phyloP scores from a whole-genome alignment of 2,113 vertebrate species.

The Halcyon senegalensis region DNA sequence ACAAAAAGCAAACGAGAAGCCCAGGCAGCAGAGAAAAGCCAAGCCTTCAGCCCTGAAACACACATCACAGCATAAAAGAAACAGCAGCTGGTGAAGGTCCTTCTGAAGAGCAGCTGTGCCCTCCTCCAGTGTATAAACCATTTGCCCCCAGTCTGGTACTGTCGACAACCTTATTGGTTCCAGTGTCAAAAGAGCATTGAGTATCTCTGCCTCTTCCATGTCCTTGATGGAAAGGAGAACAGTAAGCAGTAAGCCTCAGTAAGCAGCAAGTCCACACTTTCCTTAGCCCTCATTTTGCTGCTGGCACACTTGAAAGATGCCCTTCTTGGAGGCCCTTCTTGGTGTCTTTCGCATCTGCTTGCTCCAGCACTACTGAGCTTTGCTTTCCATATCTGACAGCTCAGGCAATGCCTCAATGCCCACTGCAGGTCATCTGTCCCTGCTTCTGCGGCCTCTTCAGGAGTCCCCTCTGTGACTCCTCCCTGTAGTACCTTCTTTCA shows the following conservation, averaged over 20 bases:
- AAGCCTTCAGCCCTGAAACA: not conserved
- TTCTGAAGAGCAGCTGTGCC: not conserved
- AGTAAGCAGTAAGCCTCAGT: not conserved
- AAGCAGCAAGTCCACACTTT: not conserved
- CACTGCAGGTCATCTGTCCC: not conserved
- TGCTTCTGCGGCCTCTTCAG: not conserved
- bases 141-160: not conserved
- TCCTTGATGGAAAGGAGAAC: not conserved
- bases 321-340: not conserved
- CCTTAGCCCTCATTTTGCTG: not conserved
- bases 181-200: not conserved
- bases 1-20: not conserved
- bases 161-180: not conserved
- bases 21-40: not conserved
- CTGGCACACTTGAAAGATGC: not conserved
- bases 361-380: not conserved
- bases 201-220: not conserved
- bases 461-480: not conserved
- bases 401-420: not conserved
- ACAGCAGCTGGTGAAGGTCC: not conserved
- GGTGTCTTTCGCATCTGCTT: not conserved
- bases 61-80: not conserved
- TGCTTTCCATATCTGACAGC: not conserved
- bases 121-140: not conserved
- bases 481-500: not conserved